phyloP scores from a whole-genome alignment of 64 coral and sea anemone species.

The Anthopleura sola region DNA sequence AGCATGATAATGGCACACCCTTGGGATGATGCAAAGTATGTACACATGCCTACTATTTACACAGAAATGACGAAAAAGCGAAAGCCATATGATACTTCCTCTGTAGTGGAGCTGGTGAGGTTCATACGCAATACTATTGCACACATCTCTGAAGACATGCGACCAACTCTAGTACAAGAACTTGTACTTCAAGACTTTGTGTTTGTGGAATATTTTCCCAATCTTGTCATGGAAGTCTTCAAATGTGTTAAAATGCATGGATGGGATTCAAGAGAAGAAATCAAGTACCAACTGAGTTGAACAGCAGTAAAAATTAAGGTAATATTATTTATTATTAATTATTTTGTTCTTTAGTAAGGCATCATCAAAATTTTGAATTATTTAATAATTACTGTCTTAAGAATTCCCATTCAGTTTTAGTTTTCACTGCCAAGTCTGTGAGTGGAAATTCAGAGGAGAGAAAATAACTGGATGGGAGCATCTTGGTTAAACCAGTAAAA shows the following conservation, averaged over 20 bases:
- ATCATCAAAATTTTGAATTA: no score
- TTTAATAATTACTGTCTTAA: no score
- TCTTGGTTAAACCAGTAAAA: no score
- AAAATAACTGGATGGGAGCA: no score
- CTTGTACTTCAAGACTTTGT: conserved; percentile 35
- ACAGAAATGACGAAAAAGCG: neutral
- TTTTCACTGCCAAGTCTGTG: no score
- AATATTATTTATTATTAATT: no score
- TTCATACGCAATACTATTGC: conserved; percentile 26
- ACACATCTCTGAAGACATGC: conserved; percentile 19
- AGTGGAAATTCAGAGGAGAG: no score
- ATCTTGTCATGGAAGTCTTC: conserved; percentile 37
- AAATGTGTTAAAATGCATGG: conserved; percentile 2
- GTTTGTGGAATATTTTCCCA: conserved; percentile 23
- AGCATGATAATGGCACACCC: neutral
- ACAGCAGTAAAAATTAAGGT: neutral
- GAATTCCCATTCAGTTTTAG: no score
- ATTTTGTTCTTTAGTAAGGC: no score
- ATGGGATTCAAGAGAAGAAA: conserved; percentile 39
- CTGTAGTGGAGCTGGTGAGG: conserved; percentile 33
- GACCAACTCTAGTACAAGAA: conserved; percentile 18
- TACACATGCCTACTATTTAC: conserved; percentile 15
- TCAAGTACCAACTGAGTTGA: conserved; percentile 4
- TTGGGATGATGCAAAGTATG: neutral
- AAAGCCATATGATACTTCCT: conserved; percentile 9